Conservation (phyloP, 2,113 vertebrate genomes). For the Sarotherodon lohbergeri region DNA sequence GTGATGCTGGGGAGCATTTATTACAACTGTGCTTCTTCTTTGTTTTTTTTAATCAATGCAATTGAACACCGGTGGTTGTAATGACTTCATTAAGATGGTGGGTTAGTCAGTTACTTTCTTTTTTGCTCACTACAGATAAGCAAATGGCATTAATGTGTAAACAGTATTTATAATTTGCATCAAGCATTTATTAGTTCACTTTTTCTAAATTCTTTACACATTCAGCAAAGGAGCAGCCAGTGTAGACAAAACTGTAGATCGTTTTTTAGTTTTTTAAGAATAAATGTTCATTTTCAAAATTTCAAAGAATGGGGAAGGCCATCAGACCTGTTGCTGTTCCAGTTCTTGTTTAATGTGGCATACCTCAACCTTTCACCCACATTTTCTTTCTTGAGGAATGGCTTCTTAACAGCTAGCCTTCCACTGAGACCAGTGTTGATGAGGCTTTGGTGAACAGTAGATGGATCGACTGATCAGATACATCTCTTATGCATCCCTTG, state of each 20-base stretch:
- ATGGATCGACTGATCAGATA: no score
- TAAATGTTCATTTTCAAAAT: neutral
- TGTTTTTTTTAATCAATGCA: neutral
- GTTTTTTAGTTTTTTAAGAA: neutral
- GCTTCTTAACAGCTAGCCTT: no score
- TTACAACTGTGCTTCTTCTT: neutral
- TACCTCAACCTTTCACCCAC: no score
- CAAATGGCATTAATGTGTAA: neutral
- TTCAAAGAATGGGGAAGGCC: no score
- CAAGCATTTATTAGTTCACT: neutral
- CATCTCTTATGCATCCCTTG: no score
- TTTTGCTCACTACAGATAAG: neutral
- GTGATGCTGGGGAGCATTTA: neutral
- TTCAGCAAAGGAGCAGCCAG: neutral
- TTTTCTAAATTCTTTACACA: neutral
- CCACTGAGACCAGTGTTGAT: no score
- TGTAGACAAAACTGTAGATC: neutral
- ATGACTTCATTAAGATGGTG: neutral
- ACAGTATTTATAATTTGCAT: neutral
- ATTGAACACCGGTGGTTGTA: neutral
- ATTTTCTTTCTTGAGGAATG: no score
- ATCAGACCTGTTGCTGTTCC: no score
- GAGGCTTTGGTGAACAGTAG: no score
- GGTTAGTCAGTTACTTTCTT: neutral
- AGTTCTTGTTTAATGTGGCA: no score